Percentiles rank a stretch among this genome's conserved stretches.
Evolutionary conservation across 2,888 invertebrate genomes (phyloP).

Genomic region (Eretmocerus hayati): DNA sequence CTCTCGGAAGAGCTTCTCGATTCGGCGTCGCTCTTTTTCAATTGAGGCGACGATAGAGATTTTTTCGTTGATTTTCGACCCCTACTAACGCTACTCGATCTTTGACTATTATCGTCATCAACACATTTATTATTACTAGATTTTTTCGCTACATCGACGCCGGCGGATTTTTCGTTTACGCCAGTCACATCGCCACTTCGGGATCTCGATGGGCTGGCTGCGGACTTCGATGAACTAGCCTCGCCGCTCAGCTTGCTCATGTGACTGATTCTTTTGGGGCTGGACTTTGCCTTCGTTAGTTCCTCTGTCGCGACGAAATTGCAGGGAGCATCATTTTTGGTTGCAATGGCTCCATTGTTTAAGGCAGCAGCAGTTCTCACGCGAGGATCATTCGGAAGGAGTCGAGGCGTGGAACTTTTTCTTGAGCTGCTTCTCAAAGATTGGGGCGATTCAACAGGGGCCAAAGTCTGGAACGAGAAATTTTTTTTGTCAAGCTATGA

Average conservation of each 20-base stretch:
- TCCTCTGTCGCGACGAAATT: neutral
- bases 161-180: neutral
- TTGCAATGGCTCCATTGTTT: conserved; percentile 5
- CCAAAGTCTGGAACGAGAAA: too few species aligned
- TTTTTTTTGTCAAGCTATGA: too few species aligned
- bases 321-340: neutral
- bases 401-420: neutral
- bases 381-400: conserved; percentile 4
- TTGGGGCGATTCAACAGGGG: conserved; percentile 10
- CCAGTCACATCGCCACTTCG: conserved; percentile 1
- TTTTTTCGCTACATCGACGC: conserved; percentile 13
- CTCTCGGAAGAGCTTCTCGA: conserved; percentile 16
- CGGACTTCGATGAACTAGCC: conserved; percentile 7
- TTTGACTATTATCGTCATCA: conserved; percentile 18
- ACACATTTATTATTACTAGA: conserved; percentile 17
- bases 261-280: neutral
- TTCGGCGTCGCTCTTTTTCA: conserved; percentile 1
- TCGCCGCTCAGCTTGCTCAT: neutral
- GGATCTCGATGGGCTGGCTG: conserved; percentile 7
- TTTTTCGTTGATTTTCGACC: conserved; percentile 6
- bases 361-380: conserved; percentile 3
- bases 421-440: conserved; percentile 10
- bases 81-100: conserved; percentile 19
- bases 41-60: neutral
- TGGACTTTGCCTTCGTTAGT: neutral